Conservation (phyloP, 2,797 vertebrate genomes). For the Lophotriccus pileatus region DNA sequence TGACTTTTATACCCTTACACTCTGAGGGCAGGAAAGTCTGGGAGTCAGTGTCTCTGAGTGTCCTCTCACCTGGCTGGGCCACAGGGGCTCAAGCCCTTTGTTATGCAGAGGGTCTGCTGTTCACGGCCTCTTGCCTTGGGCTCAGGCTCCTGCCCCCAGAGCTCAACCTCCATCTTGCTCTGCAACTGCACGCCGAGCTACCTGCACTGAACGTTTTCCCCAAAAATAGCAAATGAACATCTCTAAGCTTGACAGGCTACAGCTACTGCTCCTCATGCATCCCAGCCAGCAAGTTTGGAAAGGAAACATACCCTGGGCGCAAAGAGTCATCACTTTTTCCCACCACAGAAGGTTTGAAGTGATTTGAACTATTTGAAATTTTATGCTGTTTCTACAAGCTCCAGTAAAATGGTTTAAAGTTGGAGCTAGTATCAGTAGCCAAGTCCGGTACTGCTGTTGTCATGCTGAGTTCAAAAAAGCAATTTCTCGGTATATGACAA, state of each 20-base stretch:
- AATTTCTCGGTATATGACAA: background rate
- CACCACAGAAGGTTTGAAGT: background rate
- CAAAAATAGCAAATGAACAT: background rate
- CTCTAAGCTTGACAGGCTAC: background rate
- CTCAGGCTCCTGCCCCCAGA: background rate
- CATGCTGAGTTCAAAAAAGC: background rate
- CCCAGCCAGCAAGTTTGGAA: background rate
- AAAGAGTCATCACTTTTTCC: background rate
- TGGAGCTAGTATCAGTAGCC: background rate
- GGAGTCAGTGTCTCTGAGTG: no score
- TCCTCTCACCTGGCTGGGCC: accelerated
- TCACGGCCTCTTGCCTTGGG: background rate
- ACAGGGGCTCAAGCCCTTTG: background rate
- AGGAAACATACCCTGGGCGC: background rate
- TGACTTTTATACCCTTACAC: background rate
- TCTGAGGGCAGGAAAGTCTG: background rate
- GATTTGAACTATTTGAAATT: background rate
- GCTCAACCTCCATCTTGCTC: background rate
- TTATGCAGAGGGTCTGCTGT: background rate
- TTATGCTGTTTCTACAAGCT: background rate
- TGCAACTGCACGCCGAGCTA: background rate
- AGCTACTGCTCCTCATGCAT: background rate
- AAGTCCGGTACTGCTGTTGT: background rate
- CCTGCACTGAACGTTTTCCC: background rate
- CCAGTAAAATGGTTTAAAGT: background rate